phyloP scores from a whole-genome alignment of 2,113 vertebrate species.

The Takifugu bimaculatus region DNA sequence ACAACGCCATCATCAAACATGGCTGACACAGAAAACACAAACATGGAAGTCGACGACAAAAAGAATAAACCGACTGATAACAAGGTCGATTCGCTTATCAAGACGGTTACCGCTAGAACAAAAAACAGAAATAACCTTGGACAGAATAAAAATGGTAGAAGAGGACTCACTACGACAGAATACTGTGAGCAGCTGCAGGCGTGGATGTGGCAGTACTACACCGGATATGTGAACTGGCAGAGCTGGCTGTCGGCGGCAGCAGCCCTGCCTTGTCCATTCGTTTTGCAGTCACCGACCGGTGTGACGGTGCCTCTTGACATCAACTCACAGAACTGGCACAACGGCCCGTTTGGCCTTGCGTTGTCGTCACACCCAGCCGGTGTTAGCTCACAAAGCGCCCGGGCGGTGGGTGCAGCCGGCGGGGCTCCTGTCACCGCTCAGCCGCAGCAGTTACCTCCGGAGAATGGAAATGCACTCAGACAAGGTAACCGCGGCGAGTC shows the following conservation, averaged over 20 bases:
- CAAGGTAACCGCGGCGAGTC: conserved; percentile 37
- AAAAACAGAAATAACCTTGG: neutral
- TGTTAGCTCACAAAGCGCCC: conserved; percentile 16
- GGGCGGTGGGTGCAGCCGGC: conserved; percentile 34
- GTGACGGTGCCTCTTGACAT: conserved; percentile 35
- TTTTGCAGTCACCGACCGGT: conserved; percentile 43
- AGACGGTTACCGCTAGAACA: neutral
- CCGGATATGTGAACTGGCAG: conserved; percentile 86
- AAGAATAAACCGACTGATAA: conserved; percentile 19
- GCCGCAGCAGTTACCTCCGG: conserved; percentile 51
- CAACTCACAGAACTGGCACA: conserved; percentile 51
- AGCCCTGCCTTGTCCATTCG: conserved; percentile 66
- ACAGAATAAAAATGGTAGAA: neutral
- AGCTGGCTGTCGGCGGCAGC: conserved; percentile 73
- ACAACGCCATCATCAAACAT: conserved; percentile 59
- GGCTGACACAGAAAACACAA: conserved; percentile 67
- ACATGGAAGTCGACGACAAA: conserved; percentile 45
- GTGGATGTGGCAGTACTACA: conserved; percentile 96
- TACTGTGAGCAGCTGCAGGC: conserved; percentile 88
- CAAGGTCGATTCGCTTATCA: conserved; percentile 9
- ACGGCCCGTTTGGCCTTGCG: conserved; percentile 41
- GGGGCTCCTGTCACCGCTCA: conserved; percentile 37
- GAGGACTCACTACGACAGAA: conserved; percentile 68
- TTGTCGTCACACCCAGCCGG: conserved; percentile 36
- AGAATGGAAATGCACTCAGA: conserved; percentile 68